Conservation (phyloP, 2,113 vertebrate species). For the Mixornis gularis region DNA sequence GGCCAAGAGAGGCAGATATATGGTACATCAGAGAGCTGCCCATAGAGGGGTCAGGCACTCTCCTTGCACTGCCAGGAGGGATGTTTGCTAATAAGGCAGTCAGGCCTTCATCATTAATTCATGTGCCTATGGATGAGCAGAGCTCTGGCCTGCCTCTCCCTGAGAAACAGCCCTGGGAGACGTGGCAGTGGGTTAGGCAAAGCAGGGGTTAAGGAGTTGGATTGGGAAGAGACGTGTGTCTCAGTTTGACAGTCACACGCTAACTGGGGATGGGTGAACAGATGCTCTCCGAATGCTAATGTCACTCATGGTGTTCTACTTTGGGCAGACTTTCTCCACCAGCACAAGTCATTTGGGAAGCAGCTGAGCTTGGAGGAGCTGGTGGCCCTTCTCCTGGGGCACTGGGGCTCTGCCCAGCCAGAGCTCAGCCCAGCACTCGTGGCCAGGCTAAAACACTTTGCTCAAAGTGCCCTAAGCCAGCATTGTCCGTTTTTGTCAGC, state of each 20-base stretch:
- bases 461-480: neutral
- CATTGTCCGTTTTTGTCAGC: neutral
- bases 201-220: slow-evolving; percentile 60
- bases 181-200: neutral
- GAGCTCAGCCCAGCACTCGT: fast-evolving
- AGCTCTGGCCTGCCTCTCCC: neutral
- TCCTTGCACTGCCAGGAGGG: neutral
- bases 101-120: slow-evolving; percentile 21
- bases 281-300: slow-evolving; percentile 64
- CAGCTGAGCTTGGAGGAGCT: neutral
- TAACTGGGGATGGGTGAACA: slow-evolving; percentile 62
- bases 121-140: neutral
- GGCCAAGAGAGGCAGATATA: neutral
- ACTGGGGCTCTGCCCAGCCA: neutral
- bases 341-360: slow-evolving; percentile 40
- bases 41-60: neutral
- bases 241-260: slow-evolving; percentile 54
- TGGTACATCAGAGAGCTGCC: neutral
- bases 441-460: neutral
- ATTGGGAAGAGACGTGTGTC: slow-evolving; percentile 56
- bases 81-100: neutral
- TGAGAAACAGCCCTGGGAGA: neutral
- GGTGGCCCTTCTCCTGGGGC: neutral
- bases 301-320: slow-evolving; percentile 61
- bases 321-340: slow-evolving; percentile 54